phyloP scores from a whole-genome alignment of 2,113 vertebrate species.

The Thunnus thynnus region DNA sequence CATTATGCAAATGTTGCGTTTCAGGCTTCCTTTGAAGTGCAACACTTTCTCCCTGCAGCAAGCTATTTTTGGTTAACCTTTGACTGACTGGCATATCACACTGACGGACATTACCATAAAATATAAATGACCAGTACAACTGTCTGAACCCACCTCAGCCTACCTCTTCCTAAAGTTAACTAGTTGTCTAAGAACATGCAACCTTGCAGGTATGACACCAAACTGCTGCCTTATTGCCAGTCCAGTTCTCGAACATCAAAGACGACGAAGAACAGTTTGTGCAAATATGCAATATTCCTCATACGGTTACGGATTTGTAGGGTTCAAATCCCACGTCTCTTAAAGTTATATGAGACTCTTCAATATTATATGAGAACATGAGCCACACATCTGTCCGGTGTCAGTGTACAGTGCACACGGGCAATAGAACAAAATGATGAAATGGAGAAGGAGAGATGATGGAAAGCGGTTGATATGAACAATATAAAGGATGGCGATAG shows the following conservation, averaged over 20 bases:
- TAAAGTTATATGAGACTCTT: conserved; percentile 49
- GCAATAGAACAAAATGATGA: conserved; percentile 38
- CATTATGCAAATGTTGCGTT: conserved; percentile 69
- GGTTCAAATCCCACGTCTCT: conserved; percentile 42
- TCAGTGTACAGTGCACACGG: conserved; percentile 1
- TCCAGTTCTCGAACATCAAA: conserved; percentile 44
- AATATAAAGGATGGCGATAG: conserved; percentile 41
- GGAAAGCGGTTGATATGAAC: conserved; percentile 50
- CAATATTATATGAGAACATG: conserved; percentile 51
- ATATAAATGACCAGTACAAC: conserved; percentile 56
- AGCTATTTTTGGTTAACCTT: conserved; percentile 76
- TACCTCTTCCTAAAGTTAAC: conserved; percentile 37
- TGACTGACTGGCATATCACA: conserved; percentile 43
- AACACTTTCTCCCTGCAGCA: conserved; percentile 42
- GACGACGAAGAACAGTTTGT: conserved; percentile 1
- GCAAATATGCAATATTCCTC: conserved; percentile 23
- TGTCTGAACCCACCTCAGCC: conserved; percentile 52
- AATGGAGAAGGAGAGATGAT: conserved; percentile 44
- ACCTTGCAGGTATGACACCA: conserved; percentile 37
- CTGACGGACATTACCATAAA: conserved; percentile 47
- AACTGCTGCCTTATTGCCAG: conserved; percentile 30
- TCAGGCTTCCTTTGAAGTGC: conserved; percentile 74
- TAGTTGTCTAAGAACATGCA: conserved; percentile 23
- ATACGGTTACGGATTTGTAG: neutral
- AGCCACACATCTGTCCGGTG: conserved; percentile 31